Conservation (phyloP, 1,140 invertebrate species). For the Ceratina calcarata region DNA sequence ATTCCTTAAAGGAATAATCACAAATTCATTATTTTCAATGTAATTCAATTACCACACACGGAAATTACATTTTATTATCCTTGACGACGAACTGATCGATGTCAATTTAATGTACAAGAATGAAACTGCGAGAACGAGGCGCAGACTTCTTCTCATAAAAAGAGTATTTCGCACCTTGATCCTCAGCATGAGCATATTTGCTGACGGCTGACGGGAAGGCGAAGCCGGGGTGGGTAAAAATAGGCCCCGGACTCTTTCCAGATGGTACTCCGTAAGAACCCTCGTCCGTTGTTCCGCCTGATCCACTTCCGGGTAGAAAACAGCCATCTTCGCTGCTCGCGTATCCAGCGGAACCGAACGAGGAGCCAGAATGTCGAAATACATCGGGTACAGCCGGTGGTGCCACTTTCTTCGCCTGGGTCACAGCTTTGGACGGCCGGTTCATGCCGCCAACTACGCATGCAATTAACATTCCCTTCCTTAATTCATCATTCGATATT, state of each 20-base stretch:
- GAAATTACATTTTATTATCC: too few species aligned
- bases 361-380: slow-evolving; percentile 87
- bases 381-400: slow-evolving; percentile 90
- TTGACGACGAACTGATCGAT: too few species aligned
- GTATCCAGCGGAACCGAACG: slow-evolving; percentile 87
- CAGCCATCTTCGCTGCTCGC: slow-evolving; percentile 87
- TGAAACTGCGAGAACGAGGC: too few species aligned
- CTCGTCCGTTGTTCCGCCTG: slow-evolving; percentile 69
- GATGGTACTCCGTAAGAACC: slow-evolving; percentile 78
- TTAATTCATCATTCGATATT: not conserved
- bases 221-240: slow-evolving; percentile 82
- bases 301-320: slow-evolving; percentile 79
- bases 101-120: too few species aligned
- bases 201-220: slow-evolving; percentile 80
- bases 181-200: slow-evolving; percentile 81
- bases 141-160: not conserved
- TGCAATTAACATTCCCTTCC: not conserved
- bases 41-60: not conserved
- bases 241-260: slow-evolving; percentile 81
- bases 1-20: slow-evolving; percentile 74
- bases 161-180: slow-evolving; percentile 80
- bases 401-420: slow-evolving; percentile 90
- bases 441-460: slow-evolving; percentile 89
- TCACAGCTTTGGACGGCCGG: slow-evolving; percentile 87
- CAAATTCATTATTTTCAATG: not conserved